phyloP scores from a whole-genome alignment of 2,797 vertebrate genomes.

The Distichodus sexfasciatus region DNA sequence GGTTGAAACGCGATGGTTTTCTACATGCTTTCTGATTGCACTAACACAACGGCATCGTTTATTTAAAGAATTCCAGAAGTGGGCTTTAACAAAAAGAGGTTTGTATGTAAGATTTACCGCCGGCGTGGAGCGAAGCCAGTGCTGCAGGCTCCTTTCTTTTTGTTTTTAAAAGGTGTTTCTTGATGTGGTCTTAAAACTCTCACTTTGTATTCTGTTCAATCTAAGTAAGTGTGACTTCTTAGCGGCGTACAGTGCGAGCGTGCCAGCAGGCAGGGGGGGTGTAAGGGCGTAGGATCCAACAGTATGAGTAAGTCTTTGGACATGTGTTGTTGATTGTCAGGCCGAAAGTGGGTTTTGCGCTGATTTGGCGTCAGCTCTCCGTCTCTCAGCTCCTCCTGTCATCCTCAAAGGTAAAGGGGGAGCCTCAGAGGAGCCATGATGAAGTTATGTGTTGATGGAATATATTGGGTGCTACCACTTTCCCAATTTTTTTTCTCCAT shows the following conservation, averaged over 20 bases:
- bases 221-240: constrained; percentile 24
- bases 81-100: constrained; percentile 20
- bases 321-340: constrained; percentile 41
- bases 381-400: constrained; percentile 37
- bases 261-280: neutral
- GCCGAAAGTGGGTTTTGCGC: constrained; percentile 27
- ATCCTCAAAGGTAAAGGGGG: constrained; percentile 31
- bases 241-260: neutral
- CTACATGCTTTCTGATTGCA: constrained; percentile 12
- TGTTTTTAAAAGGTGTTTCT: neutral
- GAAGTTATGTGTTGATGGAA: constrained; percentile 39
- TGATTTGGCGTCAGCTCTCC: constrained; percentile 33
- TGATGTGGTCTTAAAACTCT: constrained; percentile 36
- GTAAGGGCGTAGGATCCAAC: neutral
- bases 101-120: constrained; percentile 22
- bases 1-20: constrained; percentile 25
- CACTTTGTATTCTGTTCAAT: constrained; percentile 10
- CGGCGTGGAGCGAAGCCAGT: constrained; percentile 15
- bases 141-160: neutral
- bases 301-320: constrained; percentile 15
- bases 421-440: constrained; percentile 20
- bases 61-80: constrained; percentile 25
- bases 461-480: constrained; percentile 15
- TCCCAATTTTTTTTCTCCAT: constrained; percentile 6
- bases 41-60: constrained; percentile 10